Evolutionary conservation across 2,797 vertebrate genomes (phyloP).

Genomic region (Rachycentron canadum): DNA sequence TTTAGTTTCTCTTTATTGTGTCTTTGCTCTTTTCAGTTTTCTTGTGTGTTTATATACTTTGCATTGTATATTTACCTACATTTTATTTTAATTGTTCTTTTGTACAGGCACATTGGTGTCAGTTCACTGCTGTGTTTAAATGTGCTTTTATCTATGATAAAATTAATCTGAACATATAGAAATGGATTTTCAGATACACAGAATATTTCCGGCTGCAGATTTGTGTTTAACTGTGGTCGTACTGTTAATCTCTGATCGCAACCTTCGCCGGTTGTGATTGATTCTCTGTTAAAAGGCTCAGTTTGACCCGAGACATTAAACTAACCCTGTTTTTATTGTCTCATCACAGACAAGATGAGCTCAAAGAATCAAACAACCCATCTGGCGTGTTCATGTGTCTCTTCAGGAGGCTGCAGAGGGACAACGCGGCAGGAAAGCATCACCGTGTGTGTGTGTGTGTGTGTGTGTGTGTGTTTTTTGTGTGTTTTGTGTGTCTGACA

Average conservation of each 20-base stretch:
- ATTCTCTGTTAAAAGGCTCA: neutral
- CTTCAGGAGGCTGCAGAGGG: conserved; percentile 29
- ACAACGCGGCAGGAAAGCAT: neutral
- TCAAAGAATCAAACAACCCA: neutral
- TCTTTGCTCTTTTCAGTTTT: no score
- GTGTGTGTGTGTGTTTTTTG: conserved; percentile 15
- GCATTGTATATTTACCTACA: no score
- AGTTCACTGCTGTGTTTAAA: no score
- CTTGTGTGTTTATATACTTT: no score
- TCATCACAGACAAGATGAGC: neutral
- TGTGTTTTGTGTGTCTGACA: no score
- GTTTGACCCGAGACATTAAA: neutral
- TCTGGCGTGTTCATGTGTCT: conserved; percentile 5
- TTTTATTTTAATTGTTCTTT: no score
- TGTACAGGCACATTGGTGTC: no score
- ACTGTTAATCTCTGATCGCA: neutral
- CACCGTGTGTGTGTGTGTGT: conserved; percentile 25
- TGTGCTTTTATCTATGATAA: no score
- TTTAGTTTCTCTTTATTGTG: no score
- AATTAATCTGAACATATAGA: no score
- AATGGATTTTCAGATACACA: no score
- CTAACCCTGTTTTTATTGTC: neutral
- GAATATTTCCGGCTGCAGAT: no score
- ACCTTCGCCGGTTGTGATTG: neutral
- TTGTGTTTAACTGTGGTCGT: neutral